Percentiles rank a stretch among this genome's conserved stretches.
These are phyloP conservation scores for Hippocampus mohnikei DNA, from an alignment of 2,113 vertebrate species.

Conservation along the genomic window DNA sequence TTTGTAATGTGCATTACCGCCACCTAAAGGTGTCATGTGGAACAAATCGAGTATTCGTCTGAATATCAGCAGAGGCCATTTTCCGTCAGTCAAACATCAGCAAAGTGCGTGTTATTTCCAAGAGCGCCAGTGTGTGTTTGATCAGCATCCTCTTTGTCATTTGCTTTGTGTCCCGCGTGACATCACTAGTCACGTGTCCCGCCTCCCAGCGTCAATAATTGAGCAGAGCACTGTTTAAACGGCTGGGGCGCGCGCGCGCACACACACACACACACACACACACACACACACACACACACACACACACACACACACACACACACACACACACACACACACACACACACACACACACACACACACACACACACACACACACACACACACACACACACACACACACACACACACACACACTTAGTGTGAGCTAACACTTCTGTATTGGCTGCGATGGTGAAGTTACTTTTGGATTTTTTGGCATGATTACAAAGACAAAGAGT, in stretches of 20 bases:
- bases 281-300: neutral
- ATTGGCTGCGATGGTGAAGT: neutral
- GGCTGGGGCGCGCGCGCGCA: slow-evolving; percentile 29
- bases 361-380: neutral
- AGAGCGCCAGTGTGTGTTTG: neutral
- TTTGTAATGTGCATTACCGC: neutral
- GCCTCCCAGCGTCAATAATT: slow-evolving; percentile 64
- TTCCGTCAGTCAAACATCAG: neutral
- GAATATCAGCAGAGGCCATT: too few species aligned
- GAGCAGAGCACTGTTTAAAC: slow-evolving; percentile 48
- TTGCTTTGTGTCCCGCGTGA: slow-evolving; percentile 67
- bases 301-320: neutral
- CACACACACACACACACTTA: too few species aligned
- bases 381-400: neutral
- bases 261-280: neutral
- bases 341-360: neutral
- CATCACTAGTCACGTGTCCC: slow-evolving; percentile 62
- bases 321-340: neutral
- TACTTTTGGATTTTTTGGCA: neutral
- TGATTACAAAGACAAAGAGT: neutral
- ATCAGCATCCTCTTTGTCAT: slow-evolving; percentile 48
- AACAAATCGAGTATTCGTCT: neutral
- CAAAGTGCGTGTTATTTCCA: neutral
- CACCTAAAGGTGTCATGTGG: neutral
- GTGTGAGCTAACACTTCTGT: neutral